phyloP scores from a whole-genome alignment of 2,888 invertebrate genomes.

The Luperina nickerlii region DNA sequence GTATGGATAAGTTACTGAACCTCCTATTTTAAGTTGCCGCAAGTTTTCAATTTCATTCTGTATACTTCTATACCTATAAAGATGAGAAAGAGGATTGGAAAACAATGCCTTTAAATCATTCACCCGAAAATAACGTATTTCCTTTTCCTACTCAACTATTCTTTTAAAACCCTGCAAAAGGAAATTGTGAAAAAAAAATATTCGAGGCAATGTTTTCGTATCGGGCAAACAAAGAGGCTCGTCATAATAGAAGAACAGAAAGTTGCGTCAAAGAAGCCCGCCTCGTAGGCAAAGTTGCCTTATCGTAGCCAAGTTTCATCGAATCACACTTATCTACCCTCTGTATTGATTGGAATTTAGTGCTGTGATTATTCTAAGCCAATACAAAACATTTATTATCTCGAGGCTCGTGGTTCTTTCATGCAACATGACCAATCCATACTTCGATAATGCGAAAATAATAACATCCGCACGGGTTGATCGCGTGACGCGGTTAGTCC shows the following conservation, averaged over 20 bases:
- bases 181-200: constrained; percentile 77
- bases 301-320: constrained; percentile 80
- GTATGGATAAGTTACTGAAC: background rate
- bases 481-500: background rate
- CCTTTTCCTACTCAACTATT: constrained; percentile 74
- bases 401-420: constrained; percentile 8
- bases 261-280: constrained; percentile 77
- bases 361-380: constrained; percentile 50
- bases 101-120: constrained; percentile 33
- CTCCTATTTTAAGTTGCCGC: background rate
- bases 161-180: constrained; percentile 69
- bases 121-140: constrained; percentile 66
- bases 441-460: background rate
- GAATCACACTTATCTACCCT: constrained; percentile 83
- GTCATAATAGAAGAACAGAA: constrained; percentile 79
- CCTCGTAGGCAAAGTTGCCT: constrained; percentile 76
- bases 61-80: background rate
- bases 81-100: constrained; percentile 31
- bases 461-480: background rate
- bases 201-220: constrained; percentile 81
- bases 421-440: constrained; percentile 9
- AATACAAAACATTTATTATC: constrained; percentile 43
- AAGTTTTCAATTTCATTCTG: background rate
- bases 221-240: constrained; percentile 81
- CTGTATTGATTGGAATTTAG: constrained; percentile 79